These are phyloP conservation scores for Sardina pilchardus DNA, from an alignment of 2,113 vertebrate genomes.

Conservation along the genomic window DNA sequence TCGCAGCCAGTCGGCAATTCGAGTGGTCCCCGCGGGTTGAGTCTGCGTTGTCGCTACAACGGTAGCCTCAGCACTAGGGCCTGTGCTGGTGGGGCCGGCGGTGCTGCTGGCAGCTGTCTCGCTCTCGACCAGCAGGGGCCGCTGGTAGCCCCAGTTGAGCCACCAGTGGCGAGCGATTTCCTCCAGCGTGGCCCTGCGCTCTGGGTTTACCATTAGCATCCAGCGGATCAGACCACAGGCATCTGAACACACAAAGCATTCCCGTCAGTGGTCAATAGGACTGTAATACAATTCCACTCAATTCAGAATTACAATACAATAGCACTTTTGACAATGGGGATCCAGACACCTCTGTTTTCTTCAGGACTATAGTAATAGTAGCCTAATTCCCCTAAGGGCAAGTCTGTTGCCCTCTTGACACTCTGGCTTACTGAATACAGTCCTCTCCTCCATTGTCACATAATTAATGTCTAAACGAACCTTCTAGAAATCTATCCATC, in stretches of 20 bases:
- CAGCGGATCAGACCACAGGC: slow-evolving; percentile 95
- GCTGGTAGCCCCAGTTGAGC: slow-evolving; percentile 94
- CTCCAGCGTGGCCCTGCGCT: slow-evolving; percentile 89
- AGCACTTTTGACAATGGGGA: slow-evolving; percentile 2
- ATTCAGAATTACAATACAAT: background rate
- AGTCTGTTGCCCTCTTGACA: background rate
- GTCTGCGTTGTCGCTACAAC: slow-evolving; percentile 7
- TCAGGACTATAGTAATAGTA: background rate
- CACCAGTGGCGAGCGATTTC: slow-evolving; percentile 96
- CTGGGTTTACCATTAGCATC: slow-evolving; percentile 97
- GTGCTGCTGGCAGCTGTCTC: slow-evolving; percentile 55
- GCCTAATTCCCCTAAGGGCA: background rate
- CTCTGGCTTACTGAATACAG: background rate
- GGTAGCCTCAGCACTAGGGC: background rate
- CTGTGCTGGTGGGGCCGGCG: background rate
- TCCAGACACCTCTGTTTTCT: background rate
- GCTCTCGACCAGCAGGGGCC: slow-evolving; percentile 69
- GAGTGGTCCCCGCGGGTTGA: slow-evolving; percentile 63
- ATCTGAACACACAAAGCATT: slow-evolving; percentile 68
- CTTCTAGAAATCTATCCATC: no score
- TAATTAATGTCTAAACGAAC: no score
- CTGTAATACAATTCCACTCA: slow-evolving; percentile 16
- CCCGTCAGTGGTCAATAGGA: background rate
- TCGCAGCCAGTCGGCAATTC: slow-evolving; percentile 85
- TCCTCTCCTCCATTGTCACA: background rate